Base-by-base conservation (phyloP, 2,113 vertebrate genomes). In the Hippocampus abdominalis region DNA sequence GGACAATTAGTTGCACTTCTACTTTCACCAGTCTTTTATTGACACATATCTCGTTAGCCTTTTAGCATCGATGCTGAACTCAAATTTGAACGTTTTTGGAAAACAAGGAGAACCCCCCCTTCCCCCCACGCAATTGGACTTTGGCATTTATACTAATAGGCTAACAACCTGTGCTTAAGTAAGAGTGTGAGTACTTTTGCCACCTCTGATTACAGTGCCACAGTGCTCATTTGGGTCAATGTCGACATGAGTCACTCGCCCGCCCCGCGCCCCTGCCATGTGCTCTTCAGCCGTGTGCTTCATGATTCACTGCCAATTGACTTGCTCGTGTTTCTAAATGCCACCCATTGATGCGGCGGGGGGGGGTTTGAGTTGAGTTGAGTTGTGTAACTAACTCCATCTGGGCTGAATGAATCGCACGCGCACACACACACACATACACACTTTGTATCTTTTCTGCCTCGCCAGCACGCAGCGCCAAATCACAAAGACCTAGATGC, bases 251-350 rank as follows among this genome's bases (percentile, higher is more conserved):
- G 77, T 86, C 83, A 85, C 82, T 75, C 53, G 12, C 56, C 23
- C 23, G 2, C n/a, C 21, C 53, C 11, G 21, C 21, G 11, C 12
- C 1, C 15, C 15, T 2, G 13, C 27, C 27, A 83, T 82, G 79
- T 86, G 77, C 81, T 82, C 78, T 29, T 75, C 60, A 78, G 75
- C 69, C 20, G 57, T 57, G 76, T 53, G 77, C 82, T 84, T 86
- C 81, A 80, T 84, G 87, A 90, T 73, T 90, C 89, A 86, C 86
- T 84, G 81, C 76, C 80, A 69, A 59, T 54, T 25, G 80, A 91
- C 85, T 87, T 73, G 77, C 83, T 90, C 86, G 78, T 82, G 81
- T 86, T 89, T 90, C 87, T 84, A 85, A 91, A 90, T 83, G 82
- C 80, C 79, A 88, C 74, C 78, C 81, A 78, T 90, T 86, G 82